Evolutionary conservation across 2,797 vertebrate genomes (phyloP), one percentile per base, ranked within the genome.

Genomic region (Prunella strophiata): DNA sequence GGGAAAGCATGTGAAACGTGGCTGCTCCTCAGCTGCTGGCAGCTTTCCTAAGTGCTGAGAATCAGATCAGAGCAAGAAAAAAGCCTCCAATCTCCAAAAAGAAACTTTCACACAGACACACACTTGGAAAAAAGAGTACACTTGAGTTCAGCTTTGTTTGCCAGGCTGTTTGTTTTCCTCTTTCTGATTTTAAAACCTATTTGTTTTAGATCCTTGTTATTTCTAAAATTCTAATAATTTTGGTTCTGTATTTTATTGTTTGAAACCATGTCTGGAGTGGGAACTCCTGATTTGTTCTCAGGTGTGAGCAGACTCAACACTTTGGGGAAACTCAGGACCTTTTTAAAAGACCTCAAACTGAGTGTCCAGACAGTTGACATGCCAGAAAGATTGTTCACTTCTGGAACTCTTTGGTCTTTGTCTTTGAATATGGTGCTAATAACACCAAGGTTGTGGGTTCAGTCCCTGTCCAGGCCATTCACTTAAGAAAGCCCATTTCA

Each of bases 11-110:
- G 86, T 88, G 85, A 96, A 94, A 95, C 5, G 45, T 79, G 61
- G 66, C 91, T 76, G 36, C 52, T 93, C 36, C 47, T 88, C 5
- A 4, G 78, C 57, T 88, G 30, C 63, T 96, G 96, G 94, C 95
- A 95, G 62, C 67, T 93, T 89, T 94, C 96, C 89, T 88, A 88
- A 94, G 66, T 67, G 62, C 83, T 70, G 76, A 81, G 61, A 81
- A 91, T 82, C 73, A 54, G 59, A 94, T 90, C 73, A 91, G 54
- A 63, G 34, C 47, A 75, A 78, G 25, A 66, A 93, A 89, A 91
- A 91, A 65, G 4, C 13, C 23, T 91, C 50, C n/a, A 19, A 63
- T 91, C 58, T 71, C 75, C 62, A 63, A 78, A 91, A 29, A 78
- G 45, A 54, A 65, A 52, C 23, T 87, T 91, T 62, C 40, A 81